Percentiles rank a stretch among this genome's conserved stretches.
These are phyloP conservation scores for Habropoda laboriosa DNA, from an alignment of 1,140 invertebrate genomes.

Conservation along the genomic window DNA sequence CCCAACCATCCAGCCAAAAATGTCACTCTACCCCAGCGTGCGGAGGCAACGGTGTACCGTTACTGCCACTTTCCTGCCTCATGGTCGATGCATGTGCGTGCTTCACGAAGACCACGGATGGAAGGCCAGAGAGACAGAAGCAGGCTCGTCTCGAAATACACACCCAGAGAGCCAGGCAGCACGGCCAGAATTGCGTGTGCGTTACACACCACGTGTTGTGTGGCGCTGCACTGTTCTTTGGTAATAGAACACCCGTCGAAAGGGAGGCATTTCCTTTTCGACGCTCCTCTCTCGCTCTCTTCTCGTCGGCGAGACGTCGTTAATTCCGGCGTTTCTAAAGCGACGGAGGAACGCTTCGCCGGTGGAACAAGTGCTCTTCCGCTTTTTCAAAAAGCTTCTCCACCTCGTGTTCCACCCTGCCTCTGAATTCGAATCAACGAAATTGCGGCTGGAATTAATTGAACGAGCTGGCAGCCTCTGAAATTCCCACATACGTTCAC, in stretches of 20 bases:
- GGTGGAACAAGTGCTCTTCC: slow-evolving; percentile 17
- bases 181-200: slow-evolving; percentile 21
- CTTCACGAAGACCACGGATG: slow-evolving; percentile 38
- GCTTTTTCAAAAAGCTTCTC: not conserved
- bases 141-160: slow-evolving; percentile 57
- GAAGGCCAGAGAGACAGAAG: slow-evolving; percentile 6
- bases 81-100: slow-evolving; percentile 11
- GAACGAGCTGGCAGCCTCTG: not conserved
- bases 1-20: not conserved
- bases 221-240: slow-evolving; percentile 39
- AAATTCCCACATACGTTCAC: no score
- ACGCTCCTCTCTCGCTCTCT: not conserved
- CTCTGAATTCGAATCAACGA: not conserved
- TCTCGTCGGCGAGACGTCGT: slow-evolving; percentile 8
- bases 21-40: not conserved
- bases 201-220: slow-evolving; percentile 48
- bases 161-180: slow-evolving; percentile 14
- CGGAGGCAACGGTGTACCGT: slow-evolving; percentile 13
- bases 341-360: not conserved
- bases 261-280: slow-evolving; percentile 51
- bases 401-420: not conserved
- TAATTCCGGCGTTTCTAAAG: slow-evolving; percentile 25
- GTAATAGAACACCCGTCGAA: slow-evolving; percentile 62
- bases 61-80: slow-evolving; percentile 12
- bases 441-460: not conserved